Percentiles rank a stretch among this genome's conserved stretches.
Evolutionary conservation across 2,888 invertebrate genomes (phyloP).

Genomic region (Cheilosia vulpina): DNA sequence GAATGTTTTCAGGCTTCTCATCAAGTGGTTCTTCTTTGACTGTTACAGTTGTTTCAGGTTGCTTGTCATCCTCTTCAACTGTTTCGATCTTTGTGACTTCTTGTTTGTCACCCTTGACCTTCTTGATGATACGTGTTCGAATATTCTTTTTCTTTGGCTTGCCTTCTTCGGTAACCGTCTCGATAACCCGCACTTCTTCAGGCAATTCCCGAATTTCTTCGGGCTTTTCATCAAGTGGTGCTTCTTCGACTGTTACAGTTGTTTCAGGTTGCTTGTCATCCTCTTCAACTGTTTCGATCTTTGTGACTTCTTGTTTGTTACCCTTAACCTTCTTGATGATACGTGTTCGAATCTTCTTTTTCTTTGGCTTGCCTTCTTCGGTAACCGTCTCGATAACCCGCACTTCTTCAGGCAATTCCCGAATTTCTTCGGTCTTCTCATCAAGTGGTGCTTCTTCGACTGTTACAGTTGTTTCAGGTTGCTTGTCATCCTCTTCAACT

Average conservation of each 20-base stretch:
- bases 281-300: conserved; percentile 31
- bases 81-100: conserved; percentile 40
- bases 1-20: conserved; percentile 38
- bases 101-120: conserved; percentile 36
- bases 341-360: conserved; percentile 22
- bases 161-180: conserved; percentile 18
- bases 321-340: conserved; percentile 17
- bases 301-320: conserved; percentile 31
- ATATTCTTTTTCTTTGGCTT: conserved; percentile 34
- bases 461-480: conserved; percentile 38
- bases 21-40: conserved; percentile 78
- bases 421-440: conserved; percentile 4
- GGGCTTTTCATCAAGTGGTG: conserved; percentile 18
- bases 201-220: conserved; percentile 25
- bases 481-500: conserved; percentile 39
- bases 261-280: conserved; percentile 35
- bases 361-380: conserved; percentile 27
- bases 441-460: conserved; percentile 19
- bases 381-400: conserved; percentile 2
- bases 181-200: conserved; percentile 22
- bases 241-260: conserved; percentile 29
- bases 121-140: conserved; percentile 32
- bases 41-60: conserved; percentile 77
- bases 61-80: conserved; percentile 30
- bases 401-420: conserved; percentile 16